These are phyloP conservation scores for Cheilosia soror DNA, from an alignment of 2,888 invertebrate species.

Conservation along the genomic window DNA sequence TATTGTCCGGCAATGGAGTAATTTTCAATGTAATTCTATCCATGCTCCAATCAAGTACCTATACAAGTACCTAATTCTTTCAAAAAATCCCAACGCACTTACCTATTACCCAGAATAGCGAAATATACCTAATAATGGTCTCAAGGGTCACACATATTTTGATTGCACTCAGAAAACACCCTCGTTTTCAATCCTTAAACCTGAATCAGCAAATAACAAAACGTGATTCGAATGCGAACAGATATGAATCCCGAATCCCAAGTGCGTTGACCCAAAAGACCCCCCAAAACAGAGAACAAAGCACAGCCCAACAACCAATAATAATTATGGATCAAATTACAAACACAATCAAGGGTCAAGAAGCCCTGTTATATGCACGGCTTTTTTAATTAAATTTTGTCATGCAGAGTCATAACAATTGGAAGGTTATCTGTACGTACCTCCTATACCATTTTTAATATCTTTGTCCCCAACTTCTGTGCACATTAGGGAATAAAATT, in stretches of 20 bases:
- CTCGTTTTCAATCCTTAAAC: constrained; percentile 25
- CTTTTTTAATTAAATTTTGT: constrained; percentile 36
- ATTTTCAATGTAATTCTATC: too few relatives aligned
- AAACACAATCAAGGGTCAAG: constrained; percentile 3
- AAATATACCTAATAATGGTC: too few relatives aligned
- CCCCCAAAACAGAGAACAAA: background rate
- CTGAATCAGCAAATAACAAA: constrained; percentile 35
- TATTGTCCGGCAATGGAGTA: too few relatives aligned
- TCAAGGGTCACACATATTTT: background rate
- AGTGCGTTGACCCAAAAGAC: constrained; percentile 14
- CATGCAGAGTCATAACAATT: constrained; percentile 29
- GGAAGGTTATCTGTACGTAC: background rate
- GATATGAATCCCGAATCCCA: background rate
- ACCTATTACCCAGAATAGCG: too few relatives aligned
- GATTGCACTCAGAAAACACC: background rate
- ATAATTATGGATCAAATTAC: constrained; percentile 13
- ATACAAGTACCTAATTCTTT: too few relatives aligned
- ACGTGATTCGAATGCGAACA: constrained; percentile 48
- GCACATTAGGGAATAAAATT: background rate
- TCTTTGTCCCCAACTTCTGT: background rate
- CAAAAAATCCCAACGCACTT: too few relatives aligned
- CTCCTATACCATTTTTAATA: too few relatives aligned
- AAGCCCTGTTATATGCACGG: background rate
- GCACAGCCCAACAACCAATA: background rate
- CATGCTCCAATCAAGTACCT: too few relatives aligned